These are phyloP conservation scores for Stictonetta naevosa DNA, from an alignment of 2,113 vertebrate genomes.

Conservation along the genomic window DNA sequence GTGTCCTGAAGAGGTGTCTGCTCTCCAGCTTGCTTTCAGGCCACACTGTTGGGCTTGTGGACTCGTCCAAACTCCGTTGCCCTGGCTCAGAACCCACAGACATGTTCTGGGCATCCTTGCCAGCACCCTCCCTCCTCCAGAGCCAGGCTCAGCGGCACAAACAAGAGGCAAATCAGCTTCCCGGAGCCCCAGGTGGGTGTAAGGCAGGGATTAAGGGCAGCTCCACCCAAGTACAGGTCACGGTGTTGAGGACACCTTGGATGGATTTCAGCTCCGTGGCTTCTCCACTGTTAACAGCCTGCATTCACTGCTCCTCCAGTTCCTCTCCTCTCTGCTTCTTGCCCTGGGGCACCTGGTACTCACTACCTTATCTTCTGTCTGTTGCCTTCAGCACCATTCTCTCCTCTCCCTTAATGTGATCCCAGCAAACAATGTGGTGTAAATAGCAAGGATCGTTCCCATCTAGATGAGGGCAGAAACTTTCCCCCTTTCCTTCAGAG, in stretches of 20 bases:
- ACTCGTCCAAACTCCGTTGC: rapidly evolving
- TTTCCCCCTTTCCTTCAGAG: not conserved
- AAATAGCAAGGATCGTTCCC: not conserved
- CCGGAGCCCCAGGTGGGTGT: not conserved
- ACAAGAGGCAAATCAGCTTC: not conserved
- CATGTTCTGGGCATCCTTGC: not conserved
- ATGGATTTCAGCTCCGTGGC: not conserved
- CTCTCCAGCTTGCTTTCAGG: not conserved
- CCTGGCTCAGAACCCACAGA: not conserved
- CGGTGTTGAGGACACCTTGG: not conserved
- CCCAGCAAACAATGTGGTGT: not conserved
- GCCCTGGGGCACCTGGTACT: not conserved
- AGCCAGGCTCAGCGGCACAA: not conserved
- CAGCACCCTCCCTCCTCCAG: not conserved
- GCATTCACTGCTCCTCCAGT: not conserved
- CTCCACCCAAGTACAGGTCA: not conserved
- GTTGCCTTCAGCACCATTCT: not conserved
- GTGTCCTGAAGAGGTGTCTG: not conserved
- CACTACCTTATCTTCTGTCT: not conserved
- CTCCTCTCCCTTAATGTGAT: not conserved
- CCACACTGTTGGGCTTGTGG: not conserved
- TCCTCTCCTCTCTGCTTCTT: not conserved
- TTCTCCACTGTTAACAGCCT: not conserved
- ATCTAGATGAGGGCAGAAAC: not conserved
- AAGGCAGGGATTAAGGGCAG: not conserved